Evolutionary conservation across 1,140 invertebrate species (phyloP).

Genomic region (Lethocerus indicus): DNA sequence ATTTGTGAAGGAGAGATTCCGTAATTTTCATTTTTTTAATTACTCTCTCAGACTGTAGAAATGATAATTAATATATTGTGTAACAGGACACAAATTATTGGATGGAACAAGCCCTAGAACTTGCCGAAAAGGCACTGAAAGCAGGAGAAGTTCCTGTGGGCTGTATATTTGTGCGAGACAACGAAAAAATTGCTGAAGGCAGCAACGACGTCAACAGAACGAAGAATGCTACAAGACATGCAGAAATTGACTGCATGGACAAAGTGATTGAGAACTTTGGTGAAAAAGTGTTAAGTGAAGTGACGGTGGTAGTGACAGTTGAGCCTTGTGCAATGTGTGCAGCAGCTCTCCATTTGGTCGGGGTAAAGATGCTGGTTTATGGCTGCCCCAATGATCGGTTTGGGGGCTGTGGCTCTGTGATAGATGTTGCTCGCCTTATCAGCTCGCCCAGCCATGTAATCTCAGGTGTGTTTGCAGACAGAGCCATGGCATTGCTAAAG

Average conservation of each 20-base stretch:
- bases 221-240: conserved; percentile 86
- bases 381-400: conserved; percentile 94
- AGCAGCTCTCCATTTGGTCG: conserved; percentile 61
- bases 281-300: conserved; percentile 44
- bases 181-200: conserved; percentile 53
- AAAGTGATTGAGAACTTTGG: conserved; percentile 40
- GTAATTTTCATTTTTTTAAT: too few relatives aligned
- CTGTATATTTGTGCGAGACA: conserved; percentile 72
- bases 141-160: conserved; percentile 92
- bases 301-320: conserved; percentile 76
- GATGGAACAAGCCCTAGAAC: conserved; percentile 50
- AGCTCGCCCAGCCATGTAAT: conserved; percentile 29
- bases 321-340: conserved; percentile 99
- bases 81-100: conserved; percentile 24
- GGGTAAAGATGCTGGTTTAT: conserved; percentile 63
- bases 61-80: not conserved
- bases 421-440: conserved; percentile 48
- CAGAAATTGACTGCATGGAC: conserved; percentile 91
- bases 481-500: conserved; percentile 77
- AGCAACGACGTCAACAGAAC: conserved; percentile 78
- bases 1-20: too few relatives aligned
- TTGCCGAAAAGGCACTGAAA: conserved; percentile 64
- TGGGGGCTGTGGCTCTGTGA: conserved; percentile 82
- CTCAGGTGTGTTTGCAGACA: conserved; percentile 50
- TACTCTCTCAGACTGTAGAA: too few relatives aligned